Percentiles rank a stretch among this genome's conserved stretches.
Conservation (phyloP, 2,797 vertebrate species). For the Pteropus rufus region DNA sequence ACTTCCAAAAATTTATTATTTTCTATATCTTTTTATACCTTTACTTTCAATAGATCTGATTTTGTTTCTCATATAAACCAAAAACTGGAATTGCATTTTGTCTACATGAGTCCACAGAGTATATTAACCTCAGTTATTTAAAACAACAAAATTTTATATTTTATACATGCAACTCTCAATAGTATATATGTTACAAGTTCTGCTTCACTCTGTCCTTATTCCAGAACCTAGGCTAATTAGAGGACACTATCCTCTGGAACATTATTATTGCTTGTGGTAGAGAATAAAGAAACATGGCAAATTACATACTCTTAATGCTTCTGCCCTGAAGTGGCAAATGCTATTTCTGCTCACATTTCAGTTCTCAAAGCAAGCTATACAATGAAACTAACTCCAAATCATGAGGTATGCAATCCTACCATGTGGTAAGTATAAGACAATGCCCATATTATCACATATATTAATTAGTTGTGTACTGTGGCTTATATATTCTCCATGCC, state of each 20-base stretch:
- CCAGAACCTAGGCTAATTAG: neutral
- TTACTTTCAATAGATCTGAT: neutral
- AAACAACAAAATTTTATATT: neutral
- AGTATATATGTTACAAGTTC: neutral
- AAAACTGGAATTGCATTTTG: neutral
- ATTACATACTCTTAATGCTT: neutral
- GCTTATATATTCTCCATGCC: neutral
- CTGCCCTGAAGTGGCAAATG: neutral
- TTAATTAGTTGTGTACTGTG: neutral
- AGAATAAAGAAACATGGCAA: neutral
- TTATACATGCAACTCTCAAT: neutral
- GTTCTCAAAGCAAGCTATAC: neutral
- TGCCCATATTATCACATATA: neutral
- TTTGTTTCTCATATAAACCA: neutral
- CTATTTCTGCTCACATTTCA: neutral
- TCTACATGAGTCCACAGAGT: neutral
- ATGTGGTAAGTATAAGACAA: neutral
- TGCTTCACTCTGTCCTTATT: neutral
- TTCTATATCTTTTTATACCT: neutral
- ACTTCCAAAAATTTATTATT: neutral
- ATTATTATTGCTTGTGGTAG: neutral
- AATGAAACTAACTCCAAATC: neutral
- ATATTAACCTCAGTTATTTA: neutral
- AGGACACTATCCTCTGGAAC: neutral
- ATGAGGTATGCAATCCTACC: neutral